Evolutionary conservation across 2,797 vertebrate species (phyloP).

Genomic region (Gorsachius magnificus): DNA sequence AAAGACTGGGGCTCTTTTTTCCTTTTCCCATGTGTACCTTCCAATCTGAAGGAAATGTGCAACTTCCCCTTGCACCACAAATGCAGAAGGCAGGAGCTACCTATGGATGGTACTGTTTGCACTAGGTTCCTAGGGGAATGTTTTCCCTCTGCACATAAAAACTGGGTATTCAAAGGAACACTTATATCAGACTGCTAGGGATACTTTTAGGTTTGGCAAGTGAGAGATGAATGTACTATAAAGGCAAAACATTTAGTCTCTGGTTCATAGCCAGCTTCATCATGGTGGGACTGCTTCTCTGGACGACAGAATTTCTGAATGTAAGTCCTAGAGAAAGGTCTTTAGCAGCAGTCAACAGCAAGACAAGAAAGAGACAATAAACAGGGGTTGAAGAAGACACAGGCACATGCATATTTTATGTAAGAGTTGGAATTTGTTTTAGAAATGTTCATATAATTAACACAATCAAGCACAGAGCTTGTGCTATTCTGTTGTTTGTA

Average conservation of each 20-base stretch:
- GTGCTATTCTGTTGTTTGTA: neutral
- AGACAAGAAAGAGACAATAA: neutral
- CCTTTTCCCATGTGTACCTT: neutral
- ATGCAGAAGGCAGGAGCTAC: neutral
- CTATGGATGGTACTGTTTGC: neutral
- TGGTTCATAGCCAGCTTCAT: neutral
- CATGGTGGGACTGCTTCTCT: neutral
- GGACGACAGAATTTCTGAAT: neutral
- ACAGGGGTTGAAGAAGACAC: neutral
- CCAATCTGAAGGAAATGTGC: fast-evolving
- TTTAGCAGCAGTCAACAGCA: neutral
- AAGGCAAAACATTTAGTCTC: neutral
- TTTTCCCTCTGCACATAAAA: neutral
- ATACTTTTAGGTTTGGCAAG: neutral
- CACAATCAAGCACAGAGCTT: neutral
- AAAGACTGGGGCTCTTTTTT: neutral
- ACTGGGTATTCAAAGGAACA: neutral
- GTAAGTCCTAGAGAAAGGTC: neutral
- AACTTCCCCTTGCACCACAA: neutral
- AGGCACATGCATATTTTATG: neutral
- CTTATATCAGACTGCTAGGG: neutral
- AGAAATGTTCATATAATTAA: neutral
- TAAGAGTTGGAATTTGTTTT: slow-evolving; percentile 14
- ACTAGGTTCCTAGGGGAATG: neutral
- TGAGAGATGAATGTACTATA: neutral